Base-by-base conservation (phyloP, 2,113 vertebrate genomes). In the Empidonax alnorum region DNA sequence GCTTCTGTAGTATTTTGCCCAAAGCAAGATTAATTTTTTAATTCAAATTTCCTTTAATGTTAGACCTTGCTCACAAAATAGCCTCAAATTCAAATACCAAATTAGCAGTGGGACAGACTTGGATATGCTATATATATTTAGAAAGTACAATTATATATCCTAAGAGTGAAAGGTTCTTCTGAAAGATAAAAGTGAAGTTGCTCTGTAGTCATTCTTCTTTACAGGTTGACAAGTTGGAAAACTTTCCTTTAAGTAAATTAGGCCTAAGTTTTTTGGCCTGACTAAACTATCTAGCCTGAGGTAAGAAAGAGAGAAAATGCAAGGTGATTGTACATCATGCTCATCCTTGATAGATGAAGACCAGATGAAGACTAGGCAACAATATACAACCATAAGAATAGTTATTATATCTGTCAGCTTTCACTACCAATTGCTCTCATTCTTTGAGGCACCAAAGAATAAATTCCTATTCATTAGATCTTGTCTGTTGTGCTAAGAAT, bases 11-110 rank as follows among this genome's bases (percentile, higher is more conserved):
- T 81, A 74, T 65, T 66, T 91, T 94, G 65, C 91, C 65, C 8
- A 90, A 75, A 92, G 83, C 80, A 87, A 87, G 24, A 94, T 84
- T 78, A 84, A 52, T 84, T 92, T 95, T 93, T 94, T 59, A 90
- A 81, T 84, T 87, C 80, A 56, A 28, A 56, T 94, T 93, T 81
- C 44, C 63, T 94, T 94, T 96, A 87, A 92, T 75, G 55, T 92
- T 93, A 63, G n/a, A 74, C 77, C 76, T 95, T 77, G 39, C 25
- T 71, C 76, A 92, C 35, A 52, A 92, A 95, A 67, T 44, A 37
- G 12, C 52, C 49, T 84, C 33, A 91, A 78, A 92, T 59, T 89
- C 46, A 80, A 91, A 62, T 52, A 78, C 37, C 77, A 81, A 86
- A 93, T 65, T 81, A 89, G 8, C 39, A 68, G 61, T 30, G 42